A percentile compares a stretch with the other conserved stretches of the same genome.
Evolutionary conservation across 2,888 invertebrate species (phyloP).

Genomic region (Sussaba pulchella): DNA sequence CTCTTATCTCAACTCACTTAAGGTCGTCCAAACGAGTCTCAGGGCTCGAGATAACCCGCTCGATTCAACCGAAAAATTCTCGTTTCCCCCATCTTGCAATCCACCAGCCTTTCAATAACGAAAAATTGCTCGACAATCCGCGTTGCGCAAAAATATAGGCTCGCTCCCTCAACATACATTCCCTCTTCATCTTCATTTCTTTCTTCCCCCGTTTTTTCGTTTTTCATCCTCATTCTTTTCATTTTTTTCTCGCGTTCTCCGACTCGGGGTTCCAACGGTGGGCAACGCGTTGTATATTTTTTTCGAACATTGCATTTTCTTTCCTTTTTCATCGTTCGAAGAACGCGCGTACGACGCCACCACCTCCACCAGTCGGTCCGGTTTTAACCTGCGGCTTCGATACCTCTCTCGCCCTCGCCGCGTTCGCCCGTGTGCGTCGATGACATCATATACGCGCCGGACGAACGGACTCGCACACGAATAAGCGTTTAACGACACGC

Average conservation of each 20-base stretch:
- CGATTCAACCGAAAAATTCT: conserved; percentile 19
- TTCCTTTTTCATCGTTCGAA: conserved; percentile 74
- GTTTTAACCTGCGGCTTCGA: conserved; percentile 77
- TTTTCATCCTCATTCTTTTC: not conserved
- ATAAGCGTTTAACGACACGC: conserved; percentile 58
- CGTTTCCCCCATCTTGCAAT: not conserved
- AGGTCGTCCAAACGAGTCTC: conserved; percentile 59
- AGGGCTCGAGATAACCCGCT: conserved; percentile 48
- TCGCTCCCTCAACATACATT: too few species aligned
- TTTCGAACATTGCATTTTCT: conserved; percentile 25
- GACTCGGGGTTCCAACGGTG: not conserved
- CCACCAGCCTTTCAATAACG: conserved; percentile 56
- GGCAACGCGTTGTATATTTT: conserved; percentile 48
- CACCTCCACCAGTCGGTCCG: conserved; percentile 81
- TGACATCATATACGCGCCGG: conserved; percentile 67
- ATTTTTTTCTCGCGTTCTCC: not conserved
- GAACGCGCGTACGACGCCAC: conserved; percentile 72
- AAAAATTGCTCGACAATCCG: conserved; percentile 42
- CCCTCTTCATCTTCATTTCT: conserved; percentile 49
- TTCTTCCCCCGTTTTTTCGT: conserved; percentile 23
- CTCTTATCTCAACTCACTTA: conserved; percentile 43
- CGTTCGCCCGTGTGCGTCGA: conserved; percentile 66
- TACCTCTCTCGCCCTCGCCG: conserved; percentile 58
- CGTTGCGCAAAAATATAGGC: conserved; percentile 53
- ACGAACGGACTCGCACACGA: conserved; percentile 54